Evolutionary conservation across 2,113 vertebrate genomes (phyloP).

Genomic region (Athene noctua): DNA sequence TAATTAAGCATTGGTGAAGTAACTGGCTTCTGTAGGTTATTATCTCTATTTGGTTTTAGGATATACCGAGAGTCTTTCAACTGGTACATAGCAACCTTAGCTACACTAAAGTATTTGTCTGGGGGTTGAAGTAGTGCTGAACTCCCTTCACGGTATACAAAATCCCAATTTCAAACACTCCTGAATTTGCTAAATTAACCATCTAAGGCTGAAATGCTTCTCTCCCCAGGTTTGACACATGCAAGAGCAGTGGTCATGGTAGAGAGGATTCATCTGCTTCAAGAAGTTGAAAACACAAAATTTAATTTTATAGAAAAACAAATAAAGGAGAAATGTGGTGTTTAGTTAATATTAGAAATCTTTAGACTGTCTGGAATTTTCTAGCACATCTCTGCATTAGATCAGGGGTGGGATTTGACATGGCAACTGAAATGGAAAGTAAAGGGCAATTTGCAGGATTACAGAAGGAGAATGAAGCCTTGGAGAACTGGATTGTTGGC

Average conservation of each 20-base stretch:
- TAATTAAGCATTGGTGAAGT: neutral
- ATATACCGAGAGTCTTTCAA: neutral
- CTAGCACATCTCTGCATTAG: neutral
- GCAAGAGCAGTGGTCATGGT: neutral
- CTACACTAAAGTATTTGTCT: neutral
- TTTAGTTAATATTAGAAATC: neutral
- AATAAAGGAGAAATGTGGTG: neutral
- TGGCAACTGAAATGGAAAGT: neutral
- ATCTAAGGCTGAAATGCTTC: neutral
- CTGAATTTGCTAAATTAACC: neutral
- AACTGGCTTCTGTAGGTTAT: neutral
- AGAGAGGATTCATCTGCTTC: neutral
- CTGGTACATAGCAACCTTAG: neutral
- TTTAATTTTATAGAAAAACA: neutral
- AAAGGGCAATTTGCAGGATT: neutral
- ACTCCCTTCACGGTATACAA: neutral
- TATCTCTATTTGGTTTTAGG: neutral
- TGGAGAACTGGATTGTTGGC: neutral
- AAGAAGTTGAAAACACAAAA: neutral
- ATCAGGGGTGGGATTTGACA: neutral
- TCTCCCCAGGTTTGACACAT: too few relatives aligned
- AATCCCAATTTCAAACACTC: accelerated
- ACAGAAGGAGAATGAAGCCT: neutral
- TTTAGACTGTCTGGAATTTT: neutral
- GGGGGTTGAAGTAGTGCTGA: neutral